Conservation (phyloP, 2,888 invertebrate genomes). For the Apamea epomidion region DNA sequence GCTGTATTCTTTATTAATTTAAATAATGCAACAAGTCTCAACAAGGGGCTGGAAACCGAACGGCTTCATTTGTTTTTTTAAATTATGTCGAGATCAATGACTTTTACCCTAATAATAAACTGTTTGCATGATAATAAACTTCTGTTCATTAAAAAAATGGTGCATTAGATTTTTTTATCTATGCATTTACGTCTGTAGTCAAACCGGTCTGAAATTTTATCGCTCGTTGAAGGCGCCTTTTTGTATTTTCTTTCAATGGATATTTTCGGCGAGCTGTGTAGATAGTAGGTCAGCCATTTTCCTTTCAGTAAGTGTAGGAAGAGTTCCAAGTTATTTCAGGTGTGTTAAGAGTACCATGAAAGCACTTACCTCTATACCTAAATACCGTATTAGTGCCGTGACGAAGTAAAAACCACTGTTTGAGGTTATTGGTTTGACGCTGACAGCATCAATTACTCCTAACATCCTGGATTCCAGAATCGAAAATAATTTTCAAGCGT, state of each 20-base stretch:
- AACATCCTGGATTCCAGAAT: neutral
- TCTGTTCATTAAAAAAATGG: neutral
- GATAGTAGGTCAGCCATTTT: neutral
- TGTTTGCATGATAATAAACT: neutral
- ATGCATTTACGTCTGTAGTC: neutral
- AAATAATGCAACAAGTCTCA: no score
- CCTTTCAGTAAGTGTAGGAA: neutral
- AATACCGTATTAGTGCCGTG: neutral
- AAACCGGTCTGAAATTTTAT: slow-evolving; percentile 7
- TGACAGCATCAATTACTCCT: neutral
- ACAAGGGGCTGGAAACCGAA: neutral
- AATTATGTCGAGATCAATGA: neutral
- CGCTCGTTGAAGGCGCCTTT: neutral
- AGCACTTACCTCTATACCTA: neutral
- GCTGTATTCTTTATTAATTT: neutral
- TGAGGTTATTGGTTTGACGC: neutral
- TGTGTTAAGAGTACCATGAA: neutral
- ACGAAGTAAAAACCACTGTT: neutral
- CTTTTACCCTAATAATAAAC: neutral
- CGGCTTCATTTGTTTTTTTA: neutral
- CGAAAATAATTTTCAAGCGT: neutral
- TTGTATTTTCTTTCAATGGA: slow-evolving; percentile 15
- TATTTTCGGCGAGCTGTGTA: slow-evolving; percentile 2
- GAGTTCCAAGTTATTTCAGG: neutral
- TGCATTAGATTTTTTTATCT: slow-evolving; percentile 8